Conservation (phyloP, 2,888 invertebrate genomes). For the Rhingia rostrata region DNA sequence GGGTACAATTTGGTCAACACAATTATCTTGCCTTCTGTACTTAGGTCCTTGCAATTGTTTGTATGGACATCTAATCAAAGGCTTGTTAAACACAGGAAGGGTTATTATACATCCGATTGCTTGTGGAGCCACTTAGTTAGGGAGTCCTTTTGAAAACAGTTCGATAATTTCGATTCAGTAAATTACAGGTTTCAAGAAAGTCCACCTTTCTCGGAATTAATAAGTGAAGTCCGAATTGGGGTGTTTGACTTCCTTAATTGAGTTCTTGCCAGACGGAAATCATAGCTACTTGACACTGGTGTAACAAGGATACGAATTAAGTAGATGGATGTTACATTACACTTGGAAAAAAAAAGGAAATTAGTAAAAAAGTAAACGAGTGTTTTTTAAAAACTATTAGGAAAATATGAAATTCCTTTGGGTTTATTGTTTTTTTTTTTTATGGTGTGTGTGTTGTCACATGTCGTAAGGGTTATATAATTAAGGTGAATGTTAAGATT, state of each 20-base stretch:
- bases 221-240: background rate
- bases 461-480: too few relatives aligned
- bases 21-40: background rate
- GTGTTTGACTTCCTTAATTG: conserved; percentile 33
- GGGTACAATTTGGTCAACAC: background rate
- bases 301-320: background rate
- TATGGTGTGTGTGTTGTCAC: too few relatives aligned
- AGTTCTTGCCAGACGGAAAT: conserved; percentile 35
- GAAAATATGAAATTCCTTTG: too few relatives aligned
- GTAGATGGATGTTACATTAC: background rate
- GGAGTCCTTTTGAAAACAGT: conserved; percentile 30
- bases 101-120: conserved; percentile 40
- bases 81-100: conserved; percentile 30
- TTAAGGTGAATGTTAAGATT: too few relatives aligned
- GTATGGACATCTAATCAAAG: background rate
- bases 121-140: conserved; percentile 36
- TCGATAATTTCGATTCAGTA: conserved; percentile 43
- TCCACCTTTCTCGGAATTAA: background rate
- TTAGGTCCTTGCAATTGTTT: background rate
- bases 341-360: background rate
- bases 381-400: too few relatives aligned
- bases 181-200: conserved; percentile 40
- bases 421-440: too few relatives aligned
- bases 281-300: conserved; percentile 5
- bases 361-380: background rate